Percentiles rank a stretch among this genome's conserved stretches.
phyloP scores from a whole-genome alignment of 2,888 invertebrate genomes.

The Temnothorax rugatulus region DNA sequence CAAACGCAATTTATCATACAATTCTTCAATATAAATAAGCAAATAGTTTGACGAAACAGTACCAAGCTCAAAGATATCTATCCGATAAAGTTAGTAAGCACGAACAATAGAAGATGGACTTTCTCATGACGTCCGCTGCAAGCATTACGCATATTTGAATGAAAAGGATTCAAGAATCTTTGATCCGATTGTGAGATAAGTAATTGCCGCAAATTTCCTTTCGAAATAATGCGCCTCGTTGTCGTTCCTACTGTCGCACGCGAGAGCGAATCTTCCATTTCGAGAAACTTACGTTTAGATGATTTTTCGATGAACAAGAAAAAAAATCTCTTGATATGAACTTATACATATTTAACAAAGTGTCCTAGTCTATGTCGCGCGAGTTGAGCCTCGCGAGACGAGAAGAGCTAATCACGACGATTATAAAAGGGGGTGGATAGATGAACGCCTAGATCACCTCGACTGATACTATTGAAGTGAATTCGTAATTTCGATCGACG shows the following conservation, averaged over 20 bases:
- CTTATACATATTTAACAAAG: constrained; percentile 60
- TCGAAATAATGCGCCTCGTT: constrained; percentile 1
- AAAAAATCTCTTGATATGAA: constrained; percentile 58
- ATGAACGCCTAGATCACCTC: constrained; percentile 42
- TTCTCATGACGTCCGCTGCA: background rate
- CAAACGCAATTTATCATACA: background rate
- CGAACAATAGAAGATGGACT: background rate
- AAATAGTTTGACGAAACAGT: background rate
- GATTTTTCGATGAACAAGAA: constrained; percentile 53
- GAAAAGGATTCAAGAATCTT: background rate
- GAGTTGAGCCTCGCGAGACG: constrained; percentile 49
- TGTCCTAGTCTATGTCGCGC: constrained; percentile 62
- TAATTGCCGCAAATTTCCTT: background rate
- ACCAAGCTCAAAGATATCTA: background rate
- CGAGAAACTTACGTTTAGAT: constrained; percentile 63
- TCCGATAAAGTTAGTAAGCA: background rate
- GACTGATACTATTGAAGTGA: constrained; percentile 49
- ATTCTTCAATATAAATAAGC: background rate
- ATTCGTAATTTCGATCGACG: constrained; percentile 25
- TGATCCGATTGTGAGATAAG: background rate
- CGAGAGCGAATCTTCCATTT: constrained; percentile 61
- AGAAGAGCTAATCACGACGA: constrained; percentile 37
- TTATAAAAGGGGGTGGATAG: constrained; percentile 18
- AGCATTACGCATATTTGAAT: background rate
- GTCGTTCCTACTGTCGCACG: constrained; percentile 52